Percentiles rank a stretch among this genome's conserved stretches.
Evolutionary conservation across 1,140 invertebrate genomes (phyloP).

Genomic region (Heliconius melpomene): DNA sequence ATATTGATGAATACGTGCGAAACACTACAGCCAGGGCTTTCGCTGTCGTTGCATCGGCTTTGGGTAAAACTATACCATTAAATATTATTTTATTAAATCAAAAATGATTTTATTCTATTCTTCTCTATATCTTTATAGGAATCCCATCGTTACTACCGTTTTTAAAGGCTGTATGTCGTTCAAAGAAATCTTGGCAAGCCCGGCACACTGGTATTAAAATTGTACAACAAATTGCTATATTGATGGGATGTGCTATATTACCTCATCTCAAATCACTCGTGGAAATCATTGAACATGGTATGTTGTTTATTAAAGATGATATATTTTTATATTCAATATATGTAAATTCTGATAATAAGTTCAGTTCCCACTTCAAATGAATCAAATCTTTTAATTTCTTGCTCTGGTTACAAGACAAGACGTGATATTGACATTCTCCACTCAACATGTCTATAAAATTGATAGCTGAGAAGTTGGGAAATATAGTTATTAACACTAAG

Average conservation of each 20-base stretch:
- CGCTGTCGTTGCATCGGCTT: slow-evolving; percentile 98
- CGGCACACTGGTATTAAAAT: slow-evolving; percentile 99
- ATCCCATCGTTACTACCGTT: slow-evolving; percentile 99
- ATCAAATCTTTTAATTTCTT: too few species aligned
- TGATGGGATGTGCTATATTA: slow-evolving; percentile 99
- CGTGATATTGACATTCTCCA: too few species aligned
- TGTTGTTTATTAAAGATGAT: slow-evolving; percentile 33
- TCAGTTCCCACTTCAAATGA: too few species aligned
- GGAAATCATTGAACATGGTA: slow-evolving; percentile 99
- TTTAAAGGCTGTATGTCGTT: slow-evolving; percentile 99
- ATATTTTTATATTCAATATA: slow-evolving; percentile 21
- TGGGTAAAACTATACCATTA: slow-evolving; percentile 83
- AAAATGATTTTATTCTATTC: neutral
- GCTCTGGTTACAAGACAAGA: too few species aligned
- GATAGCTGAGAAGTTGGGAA: too few species aligned
- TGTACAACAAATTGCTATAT: slow-evolving; percentile 99
- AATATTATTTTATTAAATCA: neutral
- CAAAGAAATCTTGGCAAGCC: slow-evolving; percentile 99
- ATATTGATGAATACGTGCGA: slow-evolving; percentile 99
- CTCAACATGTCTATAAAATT: too few species aligned
- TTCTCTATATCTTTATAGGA: slow-evolving; percentile 54
- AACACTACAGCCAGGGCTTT: slow-evolving; percentile 99
- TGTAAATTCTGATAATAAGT: slow-evolving; percentile 2
- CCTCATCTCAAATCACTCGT: slow-evolving; percentile 99
- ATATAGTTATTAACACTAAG: too few species aligned